A percentile compares a stretch with the other conserved stretches of the same genome.
phyloP scores from a whole-genome alignment of 2,797 vertebrate species.

The Thaleichthys pacificus region DNA sequence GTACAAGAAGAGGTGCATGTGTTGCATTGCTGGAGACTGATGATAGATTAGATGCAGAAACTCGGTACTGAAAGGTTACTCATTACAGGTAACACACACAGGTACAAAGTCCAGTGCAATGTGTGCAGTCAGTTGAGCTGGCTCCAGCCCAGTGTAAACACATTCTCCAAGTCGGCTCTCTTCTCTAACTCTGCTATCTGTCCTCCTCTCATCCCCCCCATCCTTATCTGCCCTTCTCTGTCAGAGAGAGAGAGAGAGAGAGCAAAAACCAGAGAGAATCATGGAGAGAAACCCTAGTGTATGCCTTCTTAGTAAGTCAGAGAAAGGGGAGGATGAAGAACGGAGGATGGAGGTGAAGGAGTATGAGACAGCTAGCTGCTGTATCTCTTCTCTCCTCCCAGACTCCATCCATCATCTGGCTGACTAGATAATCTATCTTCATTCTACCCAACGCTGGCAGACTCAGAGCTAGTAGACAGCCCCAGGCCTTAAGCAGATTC shows the following conservation, averaged over 20 bases:
- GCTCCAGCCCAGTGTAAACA: slow-evolving; percentile 41
- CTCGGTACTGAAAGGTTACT: slow-evolving; percentile 43
- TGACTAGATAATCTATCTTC: slow-evolving; percentile 21
- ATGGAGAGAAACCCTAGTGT: background rate
- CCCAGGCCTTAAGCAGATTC: background rate
- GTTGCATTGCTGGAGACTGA: background rate
- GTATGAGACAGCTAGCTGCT: background rate
- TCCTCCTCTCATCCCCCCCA: background rate
- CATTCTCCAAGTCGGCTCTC: slow-evolving; percentile 38
- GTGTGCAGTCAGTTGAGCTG: slow-evolving; percentile 32
- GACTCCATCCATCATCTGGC: background rate
- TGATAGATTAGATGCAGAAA: slow-evolving; percentile 9
- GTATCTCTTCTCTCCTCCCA: background rate
- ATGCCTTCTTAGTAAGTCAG: background rate
- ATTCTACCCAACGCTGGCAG: background rate
- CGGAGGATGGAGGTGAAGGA: background rate
- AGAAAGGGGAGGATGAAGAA: background rate
- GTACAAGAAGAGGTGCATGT: background rate
- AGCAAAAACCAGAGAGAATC: too few relatives aligned
- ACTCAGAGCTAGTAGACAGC: background rate
- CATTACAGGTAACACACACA: slow-evolving; percentile 27
- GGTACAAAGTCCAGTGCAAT: slow-evolving; percentile 13
- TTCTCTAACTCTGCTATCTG: slow-evolving; percentile 15
- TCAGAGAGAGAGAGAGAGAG: too few relatives aligned
- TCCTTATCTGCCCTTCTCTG: background rate